phyloP scores from a whole-genome alignment of 2,888 invertebrate genomes.

The Acronicta leporina region DNA sequence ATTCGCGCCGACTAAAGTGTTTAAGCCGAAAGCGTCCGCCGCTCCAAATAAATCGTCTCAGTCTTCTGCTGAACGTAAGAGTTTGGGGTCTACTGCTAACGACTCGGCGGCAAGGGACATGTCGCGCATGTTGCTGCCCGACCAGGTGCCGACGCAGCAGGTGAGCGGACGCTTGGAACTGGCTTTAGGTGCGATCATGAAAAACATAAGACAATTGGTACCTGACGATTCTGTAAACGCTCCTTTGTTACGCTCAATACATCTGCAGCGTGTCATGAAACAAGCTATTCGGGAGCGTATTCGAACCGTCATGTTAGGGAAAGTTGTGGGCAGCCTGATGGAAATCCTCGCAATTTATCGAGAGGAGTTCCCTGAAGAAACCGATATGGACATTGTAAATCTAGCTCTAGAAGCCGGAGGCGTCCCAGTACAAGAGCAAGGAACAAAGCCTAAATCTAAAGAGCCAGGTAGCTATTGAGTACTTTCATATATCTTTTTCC shows the following conservation, averaged over 20 bases:
- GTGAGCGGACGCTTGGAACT: constrained; percentile 78
- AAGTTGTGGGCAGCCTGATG: constrained; percentile 60
- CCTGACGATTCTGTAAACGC: constrained; percentile 29
- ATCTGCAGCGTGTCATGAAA: constrained; percentile 68
- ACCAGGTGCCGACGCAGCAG: constrained; percentile 64
- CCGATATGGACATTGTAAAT: constrained; percentile 70
- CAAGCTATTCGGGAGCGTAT: constrained; percentile 75
- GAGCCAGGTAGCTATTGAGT: constrained; percentile 64
- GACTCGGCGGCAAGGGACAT: constrained; percentile 26
- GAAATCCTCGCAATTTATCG: constrained; percentile 70
- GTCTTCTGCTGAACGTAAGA: constrained; percentile 54
- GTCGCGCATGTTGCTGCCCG: constrained; percentile 57
- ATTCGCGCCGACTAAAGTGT: constrained; percentile 63
- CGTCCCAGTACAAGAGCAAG: constrained; percentile 20
- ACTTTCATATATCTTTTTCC: constrained; percentile 6
- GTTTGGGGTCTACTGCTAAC: constrained; percentile 48
- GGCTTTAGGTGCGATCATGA: constrained; percentile 74
- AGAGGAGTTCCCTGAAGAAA: constrained; percentile 61
- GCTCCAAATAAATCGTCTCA: constrained; percentile 56
- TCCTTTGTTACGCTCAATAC: constrained; percentile 36
- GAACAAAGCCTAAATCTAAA: constrained; percentile 16
- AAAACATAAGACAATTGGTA: constrained; percentile 64
- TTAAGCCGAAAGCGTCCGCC: constrained; percentile 57
- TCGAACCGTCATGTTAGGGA: constrained; percentile 68
- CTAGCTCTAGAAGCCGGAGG: constrained; percentile 58